Conservation (phyloP, 2,888 invertebrate species). For the Tetragnatha montana region DNA sequence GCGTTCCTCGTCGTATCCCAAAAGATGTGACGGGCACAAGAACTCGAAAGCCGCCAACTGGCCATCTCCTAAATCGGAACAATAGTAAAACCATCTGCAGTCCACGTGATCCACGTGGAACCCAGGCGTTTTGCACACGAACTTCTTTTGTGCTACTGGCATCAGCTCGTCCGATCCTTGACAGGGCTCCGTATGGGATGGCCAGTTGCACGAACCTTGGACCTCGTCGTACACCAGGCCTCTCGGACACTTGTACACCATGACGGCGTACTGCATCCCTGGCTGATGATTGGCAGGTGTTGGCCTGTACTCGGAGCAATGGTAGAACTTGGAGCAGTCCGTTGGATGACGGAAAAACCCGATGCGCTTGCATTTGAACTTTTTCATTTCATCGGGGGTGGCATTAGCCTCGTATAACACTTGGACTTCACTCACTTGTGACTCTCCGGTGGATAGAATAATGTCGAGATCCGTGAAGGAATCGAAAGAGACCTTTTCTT, state of each 20-base stretch:
- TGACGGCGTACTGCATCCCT: conserved; percentile 77
- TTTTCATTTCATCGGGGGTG: conserved; percentile 30
- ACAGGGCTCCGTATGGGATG: conserved; percentile 84
- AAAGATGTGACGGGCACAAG: conserved; percentile 85
- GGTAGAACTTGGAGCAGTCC: conserved; percentile 81
- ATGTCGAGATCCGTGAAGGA: conserved; percentile 50
- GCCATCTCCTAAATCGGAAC: conserved; percentile 78
- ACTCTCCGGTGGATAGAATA: conserved; percentile 49
- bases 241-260: conserved; percentile 87
- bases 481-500: conserved; percentile 24
- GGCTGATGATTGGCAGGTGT: neutral
- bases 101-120: conserved; percentile 88
- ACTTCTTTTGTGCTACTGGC: conserved; percentile 83
- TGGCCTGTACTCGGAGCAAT: conserved; percentile 86
- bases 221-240: conserved; percentile 84
- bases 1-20: conserved; percentile 83
- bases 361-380: conserved; percentile 65
- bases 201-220: conserved; percentile 83
- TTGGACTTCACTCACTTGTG: conserved; percentile 52
- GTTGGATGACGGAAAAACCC: conserved; percentile 72
- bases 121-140: conserved; percentile 83
- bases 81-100: conserved; percentile 90
- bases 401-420: conserved; percentile 59
- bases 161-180: conserved; percentile 86
- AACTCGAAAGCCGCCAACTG: conserved; percentile 84